Conservation (phyloP, 2,113 vertebrate species). For the Entosphenus tridentatus region DNA sequence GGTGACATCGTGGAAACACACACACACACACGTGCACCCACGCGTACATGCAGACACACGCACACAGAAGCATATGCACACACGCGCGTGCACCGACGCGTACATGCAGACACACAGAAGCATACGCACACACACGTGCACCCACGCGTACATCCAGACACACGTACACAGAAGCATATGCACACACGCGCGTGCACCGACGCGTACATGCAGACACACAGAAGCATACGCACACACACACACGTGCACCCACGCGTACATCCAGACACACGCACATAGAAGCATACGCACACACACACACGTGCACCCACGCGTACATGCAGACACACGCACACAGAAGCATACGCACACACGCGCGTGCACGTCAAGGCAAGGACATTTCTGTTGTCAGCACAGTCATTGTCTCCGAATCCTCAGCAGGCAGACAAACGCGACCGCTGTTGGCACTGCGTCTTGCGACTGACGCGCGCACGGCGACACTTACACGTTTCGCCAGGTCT, state of each 20-base stretch:
- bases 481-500: too few relatives aligned
- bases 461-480: too few relatives aligned
- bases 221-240: slow-evolving; percentile 1
- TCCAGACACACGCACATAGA: neutral
- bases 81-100: neutral
- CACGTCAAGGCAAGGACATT: neutral
- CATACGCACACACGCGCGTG: neutral
- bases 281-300: neutral
- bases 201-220: neutral
- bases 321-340: neutral
- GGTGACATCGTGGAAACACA: neutral
- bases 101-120: neutral
- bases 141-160: neutral
- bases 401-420: too few relatives aligned
- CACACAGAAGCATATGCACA: too few relatives aligned
- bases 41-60: neutral
- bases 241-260: neutral
- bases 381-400: too few relatives aligned
- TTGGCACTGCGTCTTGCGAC: too few relatives aligned
- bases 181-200: neutral
- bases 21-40: neutral
- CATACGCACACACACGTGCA: neutral
- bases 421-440: too few relatives aligned
- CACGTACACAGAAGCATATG: neutral
- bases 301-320: neutral